A percentile compares a stretch with the other conserved stretches of the same genome.
Evolutionary conservation across 2,888 invertebrate species (phyloP).

Genomic region (Yponomeuta evonymella): DNA sequence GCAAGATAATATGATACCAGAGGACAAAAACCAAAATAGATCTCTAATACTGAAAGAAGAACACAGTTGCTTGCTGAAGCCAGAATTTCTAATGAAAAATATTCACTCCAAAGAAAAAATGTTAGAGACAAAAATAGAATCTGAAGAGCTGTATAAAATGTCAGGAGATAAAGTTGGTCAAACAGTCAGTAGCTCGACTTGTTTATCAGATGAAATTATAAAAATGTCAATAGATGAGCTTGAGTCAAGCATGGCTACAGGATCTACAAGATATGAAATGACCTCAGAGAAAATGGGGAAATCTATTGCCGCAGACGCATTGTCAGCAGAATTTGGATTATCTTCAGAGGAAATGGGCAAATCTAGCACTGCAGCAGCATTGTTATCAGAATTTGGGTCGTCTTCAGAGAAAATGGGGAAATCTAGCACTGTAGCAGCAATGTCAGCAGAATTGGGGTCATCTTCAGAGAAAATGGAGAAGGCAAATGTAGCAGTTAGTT

Average conservation of each 20-base stretch:
- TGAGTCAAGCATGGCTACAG: background rate
- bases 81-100: slow-evolving; percentile 32
- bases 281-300: background rate
- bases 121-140: slow-evolving; percentile 16
- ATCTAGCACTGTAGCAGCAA: background rate
- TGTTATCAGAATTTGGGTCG: slow-evolving; percentile 8
- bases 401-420: background rate
- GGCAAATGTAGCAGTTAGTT: slow-evolving; percentile 10
- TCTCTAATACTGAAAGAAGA: slow-evolving; percentile 33
- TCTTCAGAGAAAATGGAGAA: slow-evolving; percentile 10
- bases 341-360: slow-evolving; percentile 1
- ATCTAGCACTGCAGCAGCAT: background rate
- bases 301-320: background rate
- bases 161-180: slow-evolving; percentile 24
- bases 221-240: slow-evolving; percentile 1
- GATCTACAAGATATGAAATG: background rate
- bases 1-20: slow-evolving; percentile 13
- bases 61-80: slow-evolving; percentile 35
- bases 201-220: slow-evolving; percentile 7
- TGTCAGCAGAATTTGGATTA: slow-evolving; percentile 8
- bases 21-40: slow-evolving; percentile 21
- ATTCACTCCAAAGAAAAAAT: slow-evolving; percentile 23
- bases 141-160: slow-evolving; percentile 13
- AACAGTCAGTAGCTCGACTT: slow-evolving; percentile 19
- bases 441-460: slow-evolving; percentile 12